Percentiles rank a stretch among this genome's conserved stretches.
These are phyloP conservation scores for Barnardius zonarius DNA, from an alignment of 2,113 vertebrate species.

Conservation along the genomic window DNA sequence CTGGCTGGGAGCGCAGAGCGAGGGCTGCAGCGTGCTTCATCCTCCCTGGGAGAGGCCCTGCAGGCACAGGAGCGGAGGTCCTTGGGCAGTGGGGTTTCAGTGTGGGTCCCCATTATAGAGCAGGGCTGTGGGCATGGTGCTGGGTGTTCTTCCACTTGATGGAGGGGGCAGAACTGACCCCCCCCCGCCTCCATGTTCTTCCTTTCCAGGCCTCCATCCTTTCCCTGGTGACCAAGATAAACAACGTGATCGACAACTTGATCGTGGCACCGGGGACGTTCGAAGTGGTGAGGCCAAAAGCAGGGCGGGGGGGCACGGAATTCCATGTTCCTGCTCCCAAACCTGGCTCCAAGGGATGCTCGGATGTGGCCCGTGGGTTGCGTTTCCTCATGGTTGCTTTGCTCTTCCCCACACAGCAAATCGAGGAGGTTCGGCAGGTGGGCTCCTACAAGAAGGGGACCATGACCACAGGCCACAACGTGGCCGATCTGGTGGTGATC, in stretches of 20 bases:
- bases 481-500: conserved; percentile 95
- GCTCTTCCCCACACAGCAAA: conserved; percentile 79
- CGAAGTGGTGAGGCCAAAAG: conserved; percentile 87
- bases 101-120: background rate
- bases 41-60: background rate
- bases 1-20: accelerated
- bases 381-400: background rate
- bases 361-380: accelerated
- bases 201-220: conserved; percentile 89
- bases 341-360: background rate
- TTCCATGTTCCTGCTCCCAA: background rate
- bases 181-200: background rate
- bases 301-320: too few relatives aligned
- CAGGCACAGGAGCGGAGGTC: too few relatives aligned
- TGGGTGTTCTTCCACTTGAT: background rate
- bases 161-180: background rate
- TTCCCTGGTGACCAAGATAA: conserved; percentile 97
- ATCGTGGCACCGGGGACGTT: conserved; percentile 96
- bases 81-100: background rate
- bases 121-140: too few relatives aligned
- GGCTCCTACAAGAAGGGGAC: conserved; percentile 99
- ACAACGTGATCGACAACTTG: conserved; percentile 96
- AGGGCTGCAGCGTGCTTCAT: accelerated
- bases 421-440: conserved; percentile 96
- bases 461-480: conserved; percentile 95